Conservation (phyloP, 2,888 invertebrate species). For the Arctia plantaginis region DNA sequence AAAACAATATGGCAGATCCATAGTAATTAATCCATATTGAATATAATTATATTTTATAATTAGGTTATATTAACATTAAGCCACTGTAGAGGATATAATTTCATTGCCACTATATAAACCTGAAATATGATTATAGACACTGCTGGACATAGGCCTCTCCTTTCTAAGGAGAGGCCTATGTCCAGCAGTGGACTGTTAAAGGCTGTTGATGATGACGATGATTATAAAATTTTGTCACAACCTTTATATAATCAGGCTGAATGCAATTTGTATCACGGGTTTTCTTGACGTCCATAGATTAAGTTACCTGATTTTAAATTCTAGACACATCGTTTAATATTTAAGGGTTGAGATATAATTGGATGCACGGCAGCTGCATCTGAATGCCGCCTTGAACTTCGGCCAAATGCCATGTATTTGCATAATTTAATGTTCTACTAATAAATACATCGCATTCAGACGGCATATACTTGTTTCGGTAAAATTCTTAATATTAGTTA, state of each 20-base stretch:
- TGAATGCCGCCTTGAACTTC: conserved; percentile 74
- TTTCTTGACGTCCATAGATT: conserved; percentile 61
- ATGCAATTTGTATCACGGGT: background rate
- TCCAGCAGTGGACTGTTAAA: too few species aligned
- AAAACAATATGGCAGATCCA: background rate
- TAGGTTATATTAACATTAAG: conserved; percentile 21
- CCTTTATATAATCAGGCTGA: background rate
- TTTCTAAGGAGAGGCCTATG: too few species aligned
- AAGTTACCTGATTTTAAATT: conserved; percentile 76
- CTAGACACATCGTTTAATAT: conserved; percentile 77
- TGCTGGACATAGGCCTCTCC: too few species aligned
- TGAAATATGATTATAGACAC: too few species aligned
- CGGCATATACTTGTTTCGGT: conserved; percentile 39
- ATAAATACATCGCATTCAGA: conserved; percentile 66
- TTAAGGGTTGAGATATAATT: conserved; percentile 84
- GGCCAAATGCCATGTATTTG: conserved; percentile 77
- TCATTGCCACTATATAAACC: conserved; percentile 21
- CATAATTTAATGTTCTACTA: conserved; percentile 75
- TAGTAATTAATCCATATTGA: background rate
- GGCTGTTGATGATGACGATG: too few species aligned
- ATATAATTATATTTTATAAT: conserved; percentile 12
- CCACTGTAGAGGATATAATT: conserved; percentile 26
- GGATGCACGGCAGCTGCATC: conserved; percentile 79
- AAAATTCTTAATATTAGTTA: background rate
- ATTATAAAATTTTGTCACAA: too few species aligned